A percentile compares a stretch with the other conserved stretches of the same genome.
Conservation (phyloP, 2,797 vertebrate genomes). For the Eulemur albifrons region DNA sequence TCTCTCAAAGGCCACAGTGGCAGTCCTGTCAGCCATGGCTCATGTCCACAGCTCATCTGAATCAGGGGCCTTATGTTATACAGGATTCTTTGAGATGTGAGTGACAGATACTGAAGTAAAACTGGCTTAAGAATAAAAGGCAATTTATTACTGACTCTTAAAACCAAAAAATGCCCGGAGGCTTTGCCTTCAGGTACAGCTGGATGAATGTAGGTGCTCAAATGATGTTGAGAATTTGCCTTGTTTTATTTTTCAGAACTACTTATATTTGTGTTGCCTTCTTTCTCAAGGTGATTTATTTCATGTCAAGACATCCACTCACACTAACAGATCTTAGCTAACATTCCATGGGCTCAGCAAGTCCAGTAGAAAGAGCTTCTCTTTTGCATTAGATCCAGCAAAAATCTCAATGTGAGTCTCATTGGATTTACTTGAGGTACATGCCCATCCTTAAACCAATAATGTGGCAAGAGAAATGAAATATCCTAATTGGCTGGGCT, state of each 20-base stretch:
- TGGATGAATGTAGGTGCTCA: not conserved
- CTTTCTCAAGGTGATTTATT: not conserved
- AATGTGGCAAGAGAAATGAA: not conserved
- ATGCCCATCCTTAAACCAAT: not conserved
- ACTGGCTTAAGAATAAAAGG: not conserved
- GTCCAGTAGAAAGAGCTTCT: not conserved
- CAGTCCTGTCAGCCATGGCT: not conserved
- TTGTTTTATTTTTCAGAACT: not conserved
- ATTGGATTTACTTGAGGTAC: not conserved
- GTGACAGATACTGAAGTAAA: not conserved
- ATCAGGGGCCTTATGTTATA: not conserved
- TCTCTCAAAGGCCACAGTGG: not conserved
- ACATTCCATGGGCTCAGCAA: not conserved
- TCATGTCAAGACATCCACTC: not conserved
- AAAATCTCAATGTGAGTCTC: not conserved
- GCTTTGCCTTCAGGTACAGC: not conserved
- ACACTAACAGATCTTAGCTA: not conserved
- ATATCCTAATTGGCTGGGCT: not conserved
- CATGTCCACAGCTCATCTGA: not conserved
- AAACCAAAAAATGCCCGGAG: not conserved
- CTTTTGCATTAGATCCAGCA: not conserved
- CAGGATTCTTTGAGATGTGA: not conserved
- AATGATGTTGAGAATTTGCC: not conserved
- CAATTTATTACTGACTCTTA: not conserved
- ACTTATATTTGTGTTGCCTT: conserved; percentile 4